Conservation (phyloP, 2,888 invertebrate genomes). For the Ceriagrion tenellum region DNA sequence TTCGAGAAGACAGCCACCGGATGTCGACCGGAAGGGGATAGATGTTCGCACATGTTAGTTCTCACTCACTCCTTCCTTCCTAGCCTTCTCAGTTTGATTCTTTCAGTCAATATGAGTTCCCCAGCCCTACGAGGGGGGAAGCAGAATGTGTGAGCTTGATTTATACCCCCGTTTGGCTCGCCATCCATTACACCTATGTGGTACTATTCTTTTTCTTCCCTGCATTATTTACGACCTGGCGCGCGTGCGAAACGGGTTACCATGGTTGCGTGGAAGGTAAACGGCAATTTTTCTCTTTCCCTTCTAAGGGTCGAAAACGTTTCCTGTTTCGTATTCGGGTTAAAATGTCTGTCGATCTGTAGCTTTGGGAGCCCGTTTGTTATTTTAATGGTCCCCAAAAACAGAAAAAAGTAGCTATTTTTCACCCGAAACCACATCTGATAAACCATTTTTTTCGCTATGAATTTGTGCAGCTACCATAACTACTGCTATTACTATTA, state of each 20-base stretch:
- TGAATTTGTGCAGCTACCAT: no score
- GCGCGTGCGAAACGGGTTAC: neutral
- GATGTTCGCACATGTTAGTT: neutral
- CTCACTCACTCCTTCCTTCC: neutral
- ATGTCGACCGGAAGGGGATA: neutral
- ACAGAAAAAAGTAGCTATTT: neutral
- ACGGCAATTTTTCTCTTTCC: neutral
- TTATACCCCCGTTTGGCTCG: conserved; percentile 31
- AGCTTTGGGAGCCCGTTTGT: neutral
- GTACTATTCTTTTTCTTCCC: neutral
- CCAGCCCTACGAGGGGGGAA: neutral
- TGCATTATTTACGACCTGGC: neutral
- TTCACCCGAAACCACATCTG: neutral
- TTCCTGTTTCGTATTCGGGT: conserved; percentile 16
- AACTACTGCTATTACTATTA: no score
- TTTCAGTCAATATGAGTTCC: conserved; percentile 11
- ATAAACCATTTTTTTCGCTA: neutral
- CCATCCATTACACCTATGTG: conserved; percentile 17
- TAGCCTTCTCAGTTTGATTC: neutral
- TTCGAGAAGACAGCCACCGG: neutral
- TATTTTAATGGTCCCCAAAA: neutral
- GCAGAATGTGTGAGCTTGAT: conserved; percentile 10
- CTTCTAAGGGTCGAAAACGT: neutral
- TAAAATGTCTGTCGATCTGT: conserved; percentile 8
- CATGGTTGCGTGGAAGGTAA: neutral